Evolutionary conservation across 2,797 vertebrate genomes (phyloP), one percentile per base, ranked within the genome.

Genomic region (Neosalanx taihuensis): DNA sequence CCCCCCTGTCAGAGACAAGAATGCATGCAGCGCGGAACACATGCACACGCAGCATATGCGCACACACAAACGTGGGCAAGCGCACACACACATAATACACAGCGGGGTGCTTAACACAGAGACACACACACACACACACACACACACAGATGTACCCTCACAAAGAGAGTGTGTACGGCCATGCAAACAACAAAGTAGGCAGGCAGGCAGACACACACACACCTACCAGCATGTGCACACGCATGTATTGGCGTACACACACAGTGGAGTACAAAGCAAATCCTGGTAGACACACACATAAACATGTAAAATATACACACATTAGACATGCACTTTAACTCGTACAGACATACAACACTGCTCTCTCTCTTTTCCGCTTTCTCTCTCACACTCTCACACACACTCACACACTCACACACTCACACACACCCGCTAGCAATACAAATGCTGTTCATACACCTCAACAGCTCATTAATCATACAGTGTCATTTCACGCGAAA

Each of bases 1-100:
- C 33, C 33, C 33, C 33, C 33, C 6, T 35, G 80, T 86, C 81
- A 81, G 74, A 75, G 72, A 76, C 77, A 83, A 71, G 71, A 81
- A 86, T 82, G 72, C 79, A 63, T 68, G 66, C 57, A 29, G 57
- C 68, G 72, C 53, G 60, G 49, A 57, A 46, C 41, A 37, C 6
- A 9, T 37, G 41, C 41, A 46, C 41, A 46, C 2, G 3, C 41
- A 9, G 17, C 57, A 59, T 58, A 69, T 35, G 53, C 66, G 33
- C 63, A 53, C 57, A 37, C 68, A 56, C 63, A 72, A 59, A 72
- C 30, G 33, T 26, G 23, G 23, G 23, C 23, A 26, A 26, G 23
- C 49, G 63, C 33, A 59, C 51, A 26, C 51, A 62, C 65, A 63
- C 33, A 57, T 33, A 63, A 46, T 37, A 37, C n/a, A 68, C 35